Conservation (phyloP, 2,888 invertebrate species). For the Eumacrocentrus americanus region DNA sequence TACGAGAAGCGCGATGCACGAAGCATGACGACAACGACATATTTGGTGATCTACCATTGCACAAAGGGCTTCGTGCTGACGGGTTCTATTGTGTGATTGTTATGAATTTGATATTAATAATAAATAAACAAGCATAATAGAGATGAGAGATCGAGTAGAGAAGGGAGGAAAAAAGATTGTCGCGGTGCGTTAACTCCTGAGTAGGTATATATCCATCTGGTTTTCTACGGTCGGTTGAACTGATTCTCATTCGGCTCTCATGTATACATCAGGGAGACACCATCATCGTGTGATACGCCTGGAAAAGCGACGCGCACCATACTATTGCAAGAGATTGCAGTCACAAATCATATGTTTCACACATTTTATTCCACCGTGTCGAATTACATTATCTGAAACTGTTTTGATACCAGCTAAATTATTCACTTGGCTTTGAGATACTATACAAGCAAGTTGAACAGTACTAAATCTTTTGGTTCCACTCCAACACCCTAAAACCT, state of each 20-base stretch:
- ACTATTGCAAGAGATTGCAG: background rate
- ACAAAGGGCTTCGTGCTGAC: constrained; percentile 34
- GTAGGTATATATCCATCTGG: constrained; percentile 59
- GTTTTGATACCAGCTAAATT: no score
- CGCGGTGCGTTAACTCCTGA: constrained; percentile 55
- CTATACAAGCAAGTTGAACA: no score
- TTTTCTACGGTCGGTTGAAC: constrained; percentile 36
- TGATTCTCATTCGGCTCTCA: constrained; percentile 10
- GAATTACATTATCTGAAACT: no score
- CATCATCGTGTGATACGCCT: background rate
- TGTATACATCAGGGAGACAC: background rate
- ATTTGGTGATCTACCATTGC: constrained; percentile 39
- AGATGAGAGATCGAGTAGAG: constrained; percentile 19
- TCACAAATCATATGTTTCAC: background rate
- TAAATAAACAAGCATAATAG: constrained; percentile 60
- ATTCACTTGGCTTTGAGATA: no score
- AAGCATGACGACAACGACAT: constrained; percentile 52
- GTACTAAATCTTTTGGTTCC: no score
- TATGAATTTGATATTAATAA: constrained; percentile 62
- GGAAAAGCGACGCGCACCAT: background rate
- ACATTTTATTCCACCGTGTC: background rate
- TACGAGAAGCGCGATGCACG: constrained; percentile 36
- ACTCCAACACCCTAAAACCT: background rate
- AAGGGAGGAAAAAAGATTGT: constrained; percentile 34
- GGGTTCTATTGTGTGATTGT: constrained; percentile 56